Percentiles rank a stretch among this genome's conserved stretches.
phyloP scores from a whole-genome alignment of 2,888 invertebrate species.

The Agrotis exclamationis region DNA sequence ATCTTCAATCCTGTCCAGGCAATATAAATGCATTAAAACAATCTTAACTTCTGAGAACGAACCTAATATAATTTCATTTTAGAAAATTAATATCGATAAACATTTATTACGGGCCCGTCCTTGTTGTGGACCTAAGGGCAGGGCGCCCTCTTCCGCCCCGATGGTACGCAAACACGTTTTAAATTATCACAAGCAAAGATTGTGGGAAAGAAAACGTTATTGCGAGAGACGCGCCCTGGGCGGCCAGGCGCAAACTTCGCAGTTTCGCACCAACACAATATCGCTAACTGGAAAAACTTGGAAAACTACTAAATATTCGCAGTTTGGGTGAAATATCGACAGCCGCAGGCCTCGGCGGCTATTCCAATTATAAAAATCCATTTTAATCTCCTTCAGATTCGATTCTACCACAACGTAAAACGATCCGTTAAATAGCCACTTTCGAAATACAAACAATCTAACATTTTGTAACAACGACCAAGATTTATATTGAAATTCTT shows the following conservation, averaged over 20 bases:
- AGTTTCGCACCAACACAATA: conserved; percentile 72
- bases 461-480: conserved; percentile 33
- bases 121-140: conserved; percentile 58
- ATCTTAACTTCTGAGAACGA: conserved; percentile 22
- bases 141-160: conserved; percentile 63
- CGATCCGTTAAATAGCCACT: conserved; percentile 45
- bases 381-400: conserved; percentile 42
- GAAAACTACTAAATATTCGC: conserved; percentile 77
- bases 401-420: conserved; percentile 32
- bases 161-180: conserved; percentile 78
- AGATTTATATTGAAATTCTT: conserved; percentile 46
- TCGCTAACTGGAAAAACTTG: conserved; percentile 77
- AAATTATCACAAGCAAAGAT: conserved; percentile 81
- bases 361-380: conserved; percentile 67
- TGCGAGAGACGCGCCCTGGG: conserved; percentile 70
- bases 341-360: conserved; percentile 49
- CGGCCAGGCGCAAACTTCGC: conserved; percentile 65
- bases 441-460: conserved; percentile 49
- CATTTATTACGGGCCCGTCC: conserved; percentile 67
- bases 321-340: conserved; percentile 70
- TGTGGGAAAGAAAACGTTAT: conserved; percentile 78
- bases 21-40: background rate
- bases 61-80: conserved; percentile 27
- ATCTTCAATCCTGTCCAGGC: no score
- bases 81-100: conserved; percentile 76